A percentile compares a stretch with the other conserved stretches of the same genome.
Conservation (phyloP, 2,113 vertebrate genomes). For the Nettapus auritus region DNA sequence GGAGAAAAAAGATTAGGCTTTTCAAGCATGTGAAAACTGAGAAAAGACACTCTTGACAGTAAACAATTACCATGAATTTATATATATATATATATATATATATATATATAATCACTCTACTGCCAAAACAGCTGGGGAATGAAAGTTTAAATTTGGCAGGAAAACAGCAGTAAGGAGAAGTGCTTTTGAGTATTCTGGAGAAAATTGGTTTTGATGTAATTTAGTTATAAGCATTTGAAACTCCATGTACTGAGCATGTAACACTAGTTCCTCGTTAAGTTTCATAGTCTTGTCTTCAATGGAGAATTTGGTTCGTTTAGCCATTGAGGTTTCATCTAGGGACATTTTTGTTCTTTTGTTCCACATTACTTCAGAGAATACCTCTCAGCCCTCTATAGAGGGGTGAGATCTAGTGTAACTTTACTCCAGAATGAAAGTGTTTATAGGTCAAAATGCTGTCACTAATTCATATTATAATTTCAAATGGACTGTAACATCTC, state of each 20-base stretch:
- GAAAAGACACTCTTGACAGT: slow-evolving; percentile 13
- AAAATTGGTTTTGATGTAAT: slow-evolving; percentile 41
- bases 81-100: too few species aligned
- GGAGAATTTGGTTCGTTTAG: neutral
- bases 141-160: slow-evolving; percentile 52
- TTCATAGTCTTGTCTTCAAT: neutral
- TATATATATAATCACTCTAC: slow-evolving; percentile 23
- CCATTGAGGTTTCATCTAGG: neutral
- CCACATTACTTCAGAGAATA: neutral
- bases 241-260: neutral
- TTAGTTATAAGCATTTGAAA: slow-evolving; percentile 19
- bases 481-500: neutral
- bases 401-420: neutral
- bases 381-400: neutral
- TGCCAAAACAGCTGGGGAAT: slow-evolving; percentile 31
- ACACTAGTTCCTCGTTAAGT: neutral
- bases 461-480: neutral
- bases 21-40: neutral
- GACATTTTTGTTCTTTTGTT: neutral
- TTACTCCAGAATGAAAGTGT: neutral
- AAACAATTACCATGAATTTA: slow-evolving; percentile 55
- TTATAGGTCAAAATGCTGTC: neutral
- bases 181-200: slow-evolving; percentile 20
- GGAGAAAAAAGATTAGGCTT: neutral
- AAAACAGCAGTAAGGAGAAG: slow-evolving; percentile 33